Conservation (phyloP, 2,113 vertebrate species). For the Puma concolor region DNA sequence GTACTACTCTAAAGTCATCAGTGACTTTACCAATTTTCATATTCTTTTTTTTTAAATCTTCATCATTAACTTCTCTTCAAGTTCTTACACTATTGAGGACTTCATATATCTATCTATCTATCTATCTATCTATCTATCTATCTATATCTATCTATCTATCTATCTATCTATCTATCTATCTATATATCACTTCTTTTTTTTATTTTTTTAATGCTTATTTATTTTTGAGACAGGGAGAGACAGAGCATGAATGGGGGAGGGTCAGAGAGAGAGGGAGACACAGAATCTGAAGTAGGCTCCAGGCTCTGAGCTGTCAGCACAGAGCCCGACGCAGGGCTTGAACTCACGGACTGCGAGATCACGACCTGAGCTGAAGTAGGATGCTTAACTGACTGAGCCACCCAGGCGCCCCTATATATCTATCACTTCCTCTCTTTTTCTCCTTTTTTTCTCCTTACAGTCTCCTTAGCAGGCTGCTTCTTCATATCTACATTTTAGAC, state of each 20-base stretch:
- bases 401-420: too few relatives aligned
- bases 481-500: neutral
- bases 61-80: neutral
- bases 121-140: neutral
- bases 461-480: neutral
- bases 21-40: neutral
- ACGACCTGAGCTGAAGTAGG: too few relatives aligned
- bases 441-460: neutral
- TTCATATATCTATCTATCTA: neutral
- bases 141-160: neutral
- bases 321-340: too few relatives aligned
- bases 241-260: too few relatives aligned
- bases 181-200: neutral
- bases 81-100: neutral
- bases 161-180: neutral
- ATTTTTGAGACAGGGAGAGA: too few relatives aligned
- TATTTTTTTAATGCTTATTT: neutral
- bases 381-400: too few relatives aligned
- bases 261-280: too few relatives aligned
- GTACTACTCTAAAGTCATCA: neutral
- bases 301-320: too few relatives aligned
- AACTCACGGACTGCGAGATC: too few relatives aligned
- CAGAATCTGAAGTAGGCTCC: too few relatives aligned
- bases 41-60: neutral
- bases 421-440: neutral